Percentiles rank a stretch among this genome's conserved stretches.
These are phyloP conservation scores for Procambarus clarkii DNA, from an alignment of 1,140 invertebrate genomes.

Conservation along the genomic window DNA sequence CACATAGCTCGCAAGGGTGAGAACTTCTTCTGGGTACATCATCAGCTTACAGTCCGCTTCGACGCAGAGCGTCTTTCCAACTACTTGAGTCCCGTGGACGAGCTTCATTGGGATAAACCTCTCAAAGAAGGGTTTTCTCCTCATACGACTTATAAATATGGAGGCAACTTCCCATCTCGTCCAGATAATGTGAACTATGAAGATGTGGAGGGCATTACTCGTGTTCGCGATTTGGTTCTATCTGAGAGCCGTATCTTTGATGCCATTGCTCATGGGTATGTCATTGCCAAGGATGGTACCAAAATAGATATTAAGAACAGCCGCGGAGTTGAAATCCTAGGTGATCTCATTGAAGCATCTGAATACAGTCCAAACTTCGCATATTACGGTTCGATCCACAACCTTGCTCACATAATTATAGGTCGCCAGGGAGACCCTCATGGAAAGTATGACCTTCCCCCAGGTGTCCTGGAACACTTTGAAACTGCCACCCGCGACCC, in stretches of 20 bases:
- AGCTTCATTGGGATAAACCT: slow-evolving; percentile 32
- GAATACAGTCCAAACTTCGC: slow-evolving; percentile 2
- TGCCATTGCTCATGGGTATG: slow-evolving; percentile 50
- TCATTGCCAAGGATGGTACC: slow-evolving; percentile 8
- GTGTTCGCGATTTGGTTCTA: slow-evolving; percentile 29
- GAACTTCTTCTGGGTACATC: slow-evolving; percentile 56
- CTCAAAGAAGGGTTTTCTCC: slow-evolving; percentile 48
- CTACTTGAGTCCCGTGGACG: slow-evolving; percentile 30
- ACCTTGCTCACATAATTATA: slow-evolving; percentile 20
- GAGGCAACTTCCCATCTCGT: slow-evolving; percentile 44
- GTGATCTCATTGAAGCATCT: slow-evolving; percentile 37
- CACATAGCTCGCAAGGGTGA: slow-evolving; percentile 46
- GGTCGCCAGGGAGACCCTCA: slow-evolving; percentile 46
- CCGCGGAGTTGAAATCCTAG: slow-evolving; percentile 38
- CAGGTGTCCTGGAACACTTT: slow-evolving; percentile 38
- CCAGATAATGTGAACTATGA: slow-evolving; percentile 28
- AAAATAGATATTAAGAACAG: slow-evolving; percentile 16
- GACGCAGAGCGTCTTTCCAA: slow-evolving; percentile 56
- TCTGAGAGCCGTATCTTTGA: slow-evolving; percentile 37
- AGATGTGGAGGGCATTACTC: slow-evolving; percentile 47
- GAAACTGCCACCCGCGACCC: slow-evolving; percentile 38
- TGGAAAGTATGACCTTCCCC: slow-evolving; percentile 37
- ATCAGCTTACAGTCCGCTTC: slow-evolving; percentile 45
- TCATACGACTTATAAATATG: slow-evolving; percentile 50
- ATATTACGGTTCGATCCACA: slow-evolving; percentile 39